phyloP scores from a whole-genome alignment of 2,113 vertebrate species.

The Ginglymostoma cirratum region DNA sequence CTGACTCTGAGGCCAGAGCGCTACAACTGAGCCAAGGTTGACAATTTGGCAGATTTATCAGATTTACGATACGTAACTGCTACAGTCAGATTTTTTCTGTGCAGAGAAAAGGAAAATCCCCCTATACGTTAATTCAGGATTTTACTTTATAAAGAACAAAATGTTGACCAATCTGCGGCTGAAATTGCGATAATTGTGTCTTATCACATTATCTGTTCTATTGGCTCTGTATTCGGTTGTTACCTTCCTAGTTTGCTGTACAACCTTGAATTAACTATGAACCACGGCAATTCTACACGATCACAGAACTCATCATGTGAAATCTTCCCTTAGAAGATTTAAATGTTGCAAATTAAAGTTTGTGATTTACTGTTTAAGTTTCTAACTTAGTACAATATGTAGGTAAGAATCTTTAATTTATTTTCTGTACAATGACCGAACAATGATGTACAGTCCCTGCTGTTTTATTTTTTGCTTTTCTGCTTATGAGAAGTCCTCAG shows the following conservation, averaged over 20 bases:
- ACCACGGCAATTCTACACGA: neutral
- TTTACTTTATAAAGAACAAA: neutral
- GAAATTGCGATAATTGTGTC: neutral
- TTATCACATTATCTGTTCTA: neutral
- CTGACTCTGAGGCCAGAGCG: neutral
- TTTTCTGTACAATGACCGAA: no score
- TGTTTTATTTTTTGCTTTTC: no score
- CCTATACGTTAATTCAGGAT: neutral
- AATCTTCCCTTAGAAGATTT: no score
- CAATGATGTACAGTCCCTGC: no score
- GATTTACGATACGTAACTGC: neutral
- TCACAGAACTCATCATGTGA: neutral
- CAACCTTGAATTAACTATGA: neutral
- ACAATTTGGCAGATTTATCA: neutral
- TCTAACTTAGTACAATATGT: no score
- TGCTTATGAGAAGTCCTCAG: no score
- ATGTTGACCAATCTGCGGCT: neutral
- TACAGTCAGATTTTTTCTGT: neutral
- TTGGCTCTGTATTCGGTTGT: neutral
- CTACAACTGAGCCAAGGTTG: neutral
- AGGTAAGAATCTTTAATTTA: no score
- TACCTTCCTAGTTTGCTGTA: neutral
- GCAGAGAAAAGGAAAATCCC: neutral
- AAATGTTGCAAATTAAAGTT: no score
- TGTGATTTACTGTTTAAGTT: no score